These are phyloP conservation scores for Acropora tenuis DNA, from an alignment of 64 coral and sea anemone species.

Conservation along the genomic window DNA sequence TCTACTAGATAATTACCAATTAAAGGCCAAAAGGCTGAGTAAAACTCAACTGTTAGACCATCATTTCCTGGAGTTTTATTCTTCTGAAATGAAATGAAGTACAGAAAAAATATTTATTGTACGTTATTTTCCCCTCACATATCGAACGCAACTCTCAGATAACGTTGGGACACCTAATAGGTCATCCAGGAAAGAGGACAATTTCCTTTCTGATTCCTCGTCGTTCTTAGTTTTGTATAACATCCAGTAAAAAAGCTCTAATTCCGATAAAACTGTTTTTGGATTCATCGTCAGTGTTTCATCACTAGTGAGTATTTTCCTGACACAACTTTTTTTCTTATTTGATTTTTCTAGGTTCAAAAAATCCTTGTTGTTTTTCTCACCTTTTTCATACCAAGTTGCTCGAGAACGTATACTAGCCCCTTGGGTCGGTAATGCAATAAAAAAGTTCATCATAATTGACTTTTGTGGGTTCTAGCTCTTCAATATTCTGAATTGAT, in stretches of 20 bases:
- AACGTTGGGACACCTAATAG: neutral
- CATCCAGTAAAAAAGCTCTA: neutral
- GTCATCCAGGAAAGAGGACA: constrained; percentile 15
- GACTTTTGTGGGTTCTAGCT: constrained; percentile 15
- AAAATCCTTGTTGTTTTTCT: no score
- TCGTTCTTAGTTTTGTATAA: neutral
- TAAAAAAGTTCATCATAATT: constrained; percentile 50
- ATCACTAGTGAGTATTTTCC: no score
- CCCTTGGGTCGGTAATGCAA: constrained; percentile 49
- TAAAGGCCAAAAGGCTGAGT: constrained; percentile 43
- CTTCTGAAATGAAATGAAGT: constrained; percentile 10
- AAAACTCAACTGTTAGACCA: constrained; percentile 32
- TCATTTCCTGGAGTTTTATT: no score
- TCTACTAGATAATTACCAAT: constrained; percentile 31
- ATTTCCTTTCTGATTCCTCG: neutral
- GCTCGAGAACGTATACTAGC: constrained; percentile 23
- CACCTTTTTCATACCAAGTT: no score
- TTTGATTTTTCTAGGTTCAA: no score
- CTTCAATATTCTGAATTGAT: neutral
- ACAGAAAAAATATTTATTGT: constrained; percentile 15
- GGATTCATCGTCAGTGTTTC: no score
- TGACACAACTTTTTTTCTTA: no score
- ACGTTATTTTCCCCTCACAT: neutral
- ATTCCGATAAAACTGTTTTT: neutral
- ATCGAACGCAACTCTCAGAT: neutral